phyloP scores from a whole-genome alignment of 2,797 vertebrate species.

The Allobates femoralis region DNA sequence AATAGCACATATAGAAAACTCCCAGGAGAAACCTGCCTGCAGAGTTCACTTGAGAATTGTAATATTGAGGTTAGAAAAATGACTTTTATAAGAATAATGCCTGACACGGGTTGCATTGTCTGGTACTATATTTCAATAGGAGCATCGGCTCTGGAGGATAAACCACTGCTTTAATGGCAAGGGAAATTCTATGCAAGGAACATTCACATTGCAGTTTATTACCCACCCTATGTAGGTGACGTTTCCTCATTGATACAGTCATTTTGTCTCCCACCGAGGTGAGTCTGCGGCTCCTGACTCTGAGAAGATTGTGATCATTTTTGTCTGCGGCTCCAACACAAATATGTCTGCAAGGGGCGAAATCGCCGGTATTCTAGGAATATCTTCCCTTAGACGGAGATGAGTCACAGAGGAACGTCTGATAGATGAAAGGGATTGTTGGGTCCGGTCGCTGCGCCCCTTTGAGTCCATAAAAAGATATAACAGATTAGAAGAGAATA shows the following conservation, averaged over 20 bases:
- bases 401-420: slow-evolving; percentile 20
- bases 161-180: background rate
- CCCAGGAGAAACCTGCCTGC: too few species aligned
- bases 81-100: background rate
- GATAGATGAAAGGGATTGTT: slow-evolving; percentile 7
- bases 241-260: background rate
- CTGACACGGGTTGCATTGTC: background rate
- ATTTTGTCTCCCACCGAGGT: background rate
- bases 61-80: too few species aligned
- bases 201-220: background rate
- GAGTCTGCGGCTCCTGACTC: background rate
- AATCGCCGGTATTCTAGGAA: slow-evolving; percentile 11
- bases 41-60: too few species aligned
- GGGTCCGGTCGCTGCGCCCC: background rate
- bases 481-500: background rate
- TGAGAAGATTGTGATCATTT: background rate
- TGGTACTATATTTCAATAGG: background rate
- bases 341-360: background rate
- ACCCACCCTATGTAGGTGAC: background rate
- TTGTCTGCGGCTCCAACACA: background rate
- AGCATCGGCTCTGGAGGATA: background rate
- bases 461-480: background rate
- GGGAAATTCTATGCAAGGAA: background rate
- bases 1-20: too few species aligned
- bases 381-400: background rate